Percentiles rank a stretch among this genome's conserved stretches.
phyloP scores from a whole-genome alignment of 2,113 vertebrate species.

The Sander lucioperca region DNA sequence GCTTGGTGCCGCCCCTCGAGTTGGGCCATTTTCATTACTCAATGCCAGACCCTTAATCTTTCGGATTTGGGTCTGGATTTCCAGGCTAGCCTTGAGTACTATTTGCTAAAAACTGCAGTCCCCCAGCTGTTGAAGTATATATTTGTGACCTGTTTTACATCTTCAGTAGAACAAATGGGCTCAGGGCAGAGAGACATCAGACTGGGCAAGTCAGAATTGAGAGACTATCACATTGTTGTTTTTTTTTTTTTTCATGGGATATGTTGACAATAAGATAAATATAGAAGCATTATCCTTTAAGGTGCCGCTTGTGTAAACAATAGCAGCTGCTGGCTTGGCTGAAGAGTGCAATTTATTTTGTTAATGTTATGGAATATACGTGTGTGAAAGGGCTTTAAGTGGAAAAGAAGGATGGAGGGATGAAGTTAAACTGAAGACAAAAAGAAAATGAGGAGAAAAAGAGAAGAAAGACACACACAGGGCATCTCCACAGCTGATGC shows the following conservation, averaged over 20 bases:
- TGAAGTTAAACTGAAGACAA: constrained; percentile 1
- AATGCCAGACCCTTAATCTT: too few species aligned
- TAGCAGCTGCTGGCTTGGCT: constrained; percentile 11
- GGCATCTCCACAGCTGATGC: constrained; percentile 67
- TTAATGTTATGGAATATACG: constrained; percentile 14
- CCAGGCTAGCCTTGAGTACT: too few species aligned
- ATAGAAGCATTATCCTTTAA: constrained; percentile 9
- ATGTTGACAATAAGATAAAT: constrained; percentile 14
- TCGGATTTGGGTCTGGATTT: too few species aligned
- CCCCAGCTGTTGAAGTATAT: not conserved
- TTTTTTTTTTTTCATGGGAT: not conserved
- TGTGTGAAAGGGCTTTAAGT: constrained; percentile 10
- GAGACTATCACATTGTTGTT: not conserved
- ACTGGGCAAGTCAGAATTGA: not conserved
- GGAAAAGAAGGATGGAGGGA: constrained; percentile 10
- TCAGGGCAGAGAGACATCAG: not conserved
- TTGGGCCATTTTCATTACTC: too few species aligned
- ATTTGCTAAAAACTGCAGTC: not conserved
- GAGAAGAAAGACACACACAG: constrained; percentile 35
- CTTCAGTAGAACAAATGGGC: not conserved
- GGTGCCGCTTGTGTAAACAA: not conserved
- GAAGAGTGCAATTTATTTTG: constrained; percentile 11
- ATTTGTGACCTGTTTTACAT: not conserved
- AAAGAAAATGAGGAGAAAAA: constrained; percentile 20
- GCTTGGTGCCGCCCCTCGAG: too few species aligned